Conservation (phyloP, 2,888 invertebrate species). For the Gisinianus flammeolus region DNA sequence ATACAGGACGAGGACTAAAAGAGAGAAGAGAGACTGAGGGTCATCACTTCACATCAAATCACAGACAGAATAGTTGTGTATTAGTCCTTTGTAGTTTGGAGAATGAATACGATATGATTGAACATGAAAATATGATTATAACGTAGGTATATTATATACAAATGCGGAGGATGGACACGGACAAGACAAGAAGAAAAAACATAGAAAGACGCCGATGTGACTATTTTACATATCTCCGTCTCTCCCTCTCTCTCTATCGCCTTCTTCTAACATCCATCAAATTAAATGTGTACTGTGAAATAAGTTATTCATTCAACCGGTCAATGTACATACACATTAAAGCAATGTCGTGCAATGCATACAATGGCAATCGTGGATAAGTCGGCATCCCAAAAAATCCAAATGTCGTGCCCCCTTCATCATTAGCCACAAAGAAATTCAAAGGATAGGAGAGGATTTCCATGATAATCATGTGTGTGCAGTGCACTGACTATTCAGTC, state of each 20-base stretch:
- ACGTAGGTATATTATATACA: no score
- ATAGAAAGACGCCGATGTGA: no score
- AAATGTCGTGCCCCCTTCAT: background rate
- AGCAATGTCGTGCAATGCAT: constrained; percentile 3
- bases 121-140: background rate
- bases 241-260: no score
- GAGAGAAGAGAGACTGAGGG: constrained; percentile 1
- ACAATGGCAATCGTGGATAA: background rate
- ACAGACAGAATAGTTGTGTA: background rate
- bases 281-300: background rate
- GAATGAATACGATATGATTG: background rate
- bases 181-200: background rate
- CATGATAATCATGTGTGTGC: background rate
- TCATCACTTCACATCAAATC: background rate
- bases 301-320: no score
- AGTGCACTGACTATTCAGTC: background rate
- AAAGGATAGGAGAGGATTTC: background rate
- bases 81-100: background rate
- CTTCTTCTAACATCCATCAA: background rate
- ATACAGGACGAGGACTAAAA: background rate
- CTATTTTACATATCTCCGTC: no score
- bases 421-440: background rate
- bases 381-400: background rate
- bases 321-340: background rate
- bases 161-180: background rate